phyloP scores from a whole-genome alignment of 2,888 invertebrate species.

The Pheosia gnoma region DNA sequence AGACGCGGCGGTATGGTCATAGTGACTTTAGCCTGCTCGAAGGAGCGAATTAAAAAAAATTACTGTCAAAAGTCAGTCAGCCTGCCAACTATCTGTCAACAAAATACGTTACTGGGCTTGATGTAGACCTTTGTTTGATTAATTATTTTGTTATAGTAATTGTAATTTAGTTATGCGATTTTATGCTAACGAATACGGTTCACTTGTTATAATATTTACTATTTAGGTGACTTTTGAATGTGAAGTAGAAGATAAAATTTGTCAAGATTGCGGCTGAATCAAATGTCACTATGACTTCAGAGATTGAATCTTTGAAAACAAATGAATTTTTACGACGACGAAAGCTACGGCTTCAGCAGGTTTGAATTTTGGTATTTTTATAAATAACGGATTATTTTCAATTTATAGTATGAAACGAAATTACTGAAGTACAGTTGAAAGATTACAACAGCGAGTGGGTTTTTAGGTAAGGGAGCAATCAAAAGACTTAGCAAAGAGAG shows the following conservation, averaged over 20 bases:
- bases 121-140: conserved; percentile 24
- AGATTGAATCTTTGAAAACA: conserved; percentile 71
- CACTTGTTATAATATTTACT: background rate
- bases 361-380: conserved; percentile 40
- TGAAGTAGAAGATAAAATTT: background rate
- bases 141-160: conserved; percentile 9
- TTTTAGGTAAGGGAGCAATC: conserved; percentile 81
- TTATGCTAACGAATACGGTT: background rate
- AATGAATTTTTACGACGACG: conserved; percentile 77
- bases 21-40: no score
- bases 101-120: conserved; percentile 30
- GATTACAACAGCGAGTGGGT: conserved; percentile 24
- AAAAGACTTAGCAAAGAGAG: conserved; percentile 78
- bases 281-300: conserved; percentile 71
- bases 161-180: conserved; percentile 3
- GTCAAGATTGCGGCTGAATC: background rate
- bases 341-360: conserved; percentile 79
- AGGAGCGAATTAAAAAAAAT: no score
- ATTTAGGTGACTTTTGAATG: background rate
- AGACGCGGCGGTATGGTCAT: no score
- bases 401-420: conserved; percentile 13
- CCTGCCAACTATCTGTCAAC: conserved; percentile 7
- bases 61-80: no score
- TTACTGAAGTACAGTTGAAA: conserved; percentile 23
- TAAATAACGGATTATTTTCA: background rate